Conservation (phyloP, 2,888 invertebrate genomes). For the Coecobrya sp. region DNA sequence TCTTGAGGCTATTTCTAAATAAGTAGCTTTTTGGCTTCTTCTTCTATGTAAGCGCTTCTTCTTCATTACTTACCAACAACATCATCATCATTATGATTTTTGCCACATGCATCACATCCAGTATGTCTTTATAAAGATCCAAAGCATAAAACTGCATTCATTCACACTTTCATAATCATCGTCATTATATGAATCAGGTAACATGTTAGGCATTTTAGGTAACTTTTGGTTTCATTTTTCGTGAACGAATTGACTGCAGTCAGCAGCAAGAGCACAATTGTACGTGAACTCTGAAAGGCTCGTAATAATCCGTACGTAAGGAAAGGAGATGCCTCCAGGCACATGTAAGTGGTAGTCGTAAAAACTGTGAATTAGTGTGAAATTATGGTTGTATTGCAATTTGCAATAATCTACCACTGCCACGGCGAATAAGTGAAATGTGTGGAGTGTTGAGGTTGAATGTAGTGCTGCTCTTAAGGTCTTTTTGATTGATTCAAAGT, state of each 20-base stretch:
- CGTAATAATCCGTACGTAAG: constrained; percentile 1
- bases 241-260: constrained; percentile 3
- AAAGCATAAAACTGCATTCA: constrained; percentile 52
- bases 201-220: neutral
- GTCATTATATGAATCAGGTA: constrained; percentile 13
- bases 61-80: constrained; percentile 9
- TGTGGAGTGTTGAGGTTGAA: neutral
- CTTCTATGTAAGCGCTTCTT: constrained; percentile 21
- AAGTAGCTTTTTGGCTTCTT: constrained; percentile 64
- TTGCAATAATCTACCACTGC: constrained; percentile 35
- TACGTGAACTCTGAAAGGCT: constrained; percentile 24
- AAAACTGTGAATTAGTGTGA: constrained; percentile 72
- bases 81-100: constrained; percentile 36
- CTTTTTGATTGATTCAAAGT: constrained; percentile 52
- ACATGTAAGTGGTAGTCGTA: constrained; percentile 65
- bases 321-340: constrained; percentile 60
- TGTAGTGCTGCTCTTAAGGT: constrained; percentile 11
- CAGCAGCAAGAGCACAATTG: neutral
- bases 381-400: constrained; percentile 71
- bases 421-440: neutral
- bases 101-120: constrained; percentile 9
- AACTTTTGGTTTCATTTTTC: constrained; percentile 43
- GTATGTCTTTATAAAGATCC: constrained; percentile 11
- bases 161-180: constrained; percentile 45
- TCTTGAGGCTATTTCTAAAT: constrained; percentile 78